Conservation (phyloP, 2,888 invertebrate genomes). For the Spodoptera exigua region DNA sequence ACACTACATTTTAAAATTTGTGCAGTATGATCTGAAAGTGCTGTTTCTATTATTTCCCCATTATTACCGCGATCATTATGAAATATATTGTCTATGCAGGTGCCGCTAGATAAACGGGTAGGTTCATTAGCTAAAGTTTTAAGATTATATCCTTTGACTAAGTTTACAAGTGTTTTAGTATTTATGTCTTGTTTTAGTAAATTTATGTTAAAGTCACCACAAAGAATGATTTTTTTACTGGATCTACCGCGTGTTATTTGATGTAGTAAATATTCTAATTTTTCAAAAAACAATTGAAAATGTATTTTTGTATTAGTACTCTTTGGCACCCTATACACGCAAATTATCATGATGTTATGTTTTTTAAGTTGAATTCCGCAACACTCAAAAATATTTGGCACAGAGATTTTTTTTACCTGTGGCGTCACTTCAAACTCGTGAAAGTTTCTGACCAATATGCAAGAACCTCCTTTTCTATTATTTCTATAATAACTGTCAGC, state of each 20-base stretch:
- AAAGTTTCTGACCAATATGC: conserved; percentile 4
- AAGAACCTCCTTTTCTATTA: neutral
- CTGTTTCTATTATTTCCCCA: conserved; percentile 20
- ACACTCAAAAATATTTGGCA: conserved; percentile 4
- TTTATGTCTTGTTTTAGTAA: neutral
- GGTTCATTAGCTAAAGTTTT: conserved; percentile 2
- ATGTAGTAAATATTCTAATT: neutral
- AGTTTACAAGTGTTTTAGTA: conserved; percentile 1
- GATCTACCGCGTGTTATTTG: conserved; percentile 2
- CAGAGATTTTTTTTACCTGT: neutral
- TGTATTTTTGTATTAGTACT: conserved; percentile 1
- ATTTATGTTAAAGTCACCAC: neutral
- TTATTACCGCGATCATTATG: conserved; percentile 19
- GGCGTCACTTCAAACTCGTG: neutral
- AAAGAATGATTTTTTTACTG: neutral
- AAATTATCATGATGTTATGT: conserved; percentile 4
- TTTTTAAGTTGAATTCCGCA: conserved; percentile 4
- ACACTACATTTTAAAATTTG: conserved; percentile 17
- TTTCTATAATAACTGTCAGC: neutral
- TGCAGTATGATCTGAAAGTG: conserved; percentile 22
- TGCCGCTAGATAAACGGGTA: conserved; percentile 14
- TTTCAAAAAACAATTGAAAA: conserved; percentile 5
- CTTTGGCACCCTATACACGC: conserved; percentile 6
- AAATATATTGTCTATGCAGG: conserved; percentile 23
- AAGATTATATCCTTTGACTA: conserved; percentile 2